phyloP scores from a whole-genome alignment of 2,797 vertebrate genomes.

The Aythya fuligula region DNA sequence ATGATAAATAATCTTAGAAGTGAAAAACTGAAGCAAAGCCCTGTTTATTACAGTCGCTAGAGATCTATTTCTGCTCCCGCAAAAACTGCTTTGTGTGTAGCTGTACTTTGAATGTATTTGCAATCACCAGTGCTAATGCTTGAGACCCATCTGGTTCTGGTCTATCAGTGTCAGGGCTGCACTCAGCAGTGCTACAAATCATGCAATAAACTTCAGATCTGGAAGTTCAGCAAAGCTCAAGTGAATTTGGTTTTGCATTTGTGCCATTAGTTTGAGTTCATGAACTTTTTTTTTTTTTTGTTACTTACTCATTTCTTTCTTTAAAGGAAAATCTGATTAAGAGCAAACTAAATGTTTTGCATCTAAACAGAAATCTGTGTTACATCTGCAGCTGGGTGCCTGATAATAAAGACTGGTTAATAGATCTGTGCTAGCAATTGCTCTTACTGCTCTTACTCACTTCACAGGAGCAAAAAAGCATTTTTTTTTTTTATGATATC shows the following conservation, averaged over 20 bases:
- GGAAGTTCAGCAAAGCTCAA: neutral
- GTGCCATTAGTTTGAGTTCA: neutral
- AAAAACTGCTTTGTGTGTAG: neutral
- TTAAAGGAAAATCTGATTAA: conserved; percentile 12
- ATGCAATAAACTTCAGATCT: neutral
- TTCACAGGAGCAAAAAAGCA: neutral
- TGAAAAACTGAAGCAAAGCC: neutral
- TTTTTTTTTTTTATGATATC: neutral
- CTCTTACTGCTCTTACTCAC: neutral
- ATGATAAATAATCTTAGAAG: neutral
- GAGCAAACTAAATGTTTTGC: neutral
- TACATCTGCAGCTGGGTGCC: neutral
- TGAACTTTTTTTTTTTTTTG: neutral
- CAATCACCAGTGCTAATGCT: neutral
- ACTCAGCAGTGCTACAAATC: neutral
- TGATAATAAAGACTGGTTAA: neutral
- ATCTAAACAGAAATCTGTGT: neutral
- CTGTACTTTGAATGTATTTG: neutral
- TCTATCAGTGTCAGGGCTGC: neutral
- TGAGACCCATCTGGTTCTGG: neutral
- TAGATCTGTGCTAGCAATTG: neutral
- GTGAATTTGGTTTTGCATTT: neutral
- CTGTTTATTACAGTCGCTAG: neutral
- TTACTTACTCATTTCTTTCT: neutral
- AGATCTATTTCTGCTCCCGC: neutral